Conservation (phyloP, 2,113 vertebrate genomes). For the Grus americana region DNA sequence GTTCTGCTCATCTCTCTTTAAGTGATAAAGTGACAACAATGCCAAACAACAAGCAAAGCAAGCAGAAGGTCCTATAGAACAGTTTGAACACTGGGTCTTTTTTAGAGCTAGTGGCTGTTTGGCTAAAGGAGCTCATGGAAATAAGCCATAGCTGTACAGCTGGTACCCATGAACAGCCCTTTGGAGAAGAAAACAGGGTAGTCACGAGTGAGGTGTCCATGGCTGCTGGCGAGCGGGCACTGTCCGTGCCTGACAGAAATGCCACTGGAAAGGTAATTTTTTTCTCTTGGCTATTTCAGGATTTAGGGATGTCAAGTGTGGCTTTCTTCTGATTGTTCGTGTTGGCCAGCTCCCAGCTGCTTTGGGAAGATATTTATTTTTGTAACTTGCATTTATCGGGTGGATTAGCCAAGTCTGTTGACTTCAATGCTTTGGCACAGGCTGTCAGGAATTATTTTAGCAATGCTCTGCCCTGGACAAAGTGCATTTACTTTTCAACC, state of each 20-base stretch:
- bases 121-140: background rate
- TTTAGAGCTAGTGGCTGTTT: background rate
- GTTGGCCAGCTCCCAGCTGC: constrained; percentile 41
- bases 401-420: constrained; percentile 69
- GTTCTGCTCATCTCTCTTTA: background rate
- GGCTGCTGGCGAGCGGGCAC: background rate
- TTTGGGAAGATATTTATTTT: constrained; percentile 71
- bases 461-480: constrained; percentile 57
- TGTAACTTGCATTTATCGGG: constrained; percentile 67
- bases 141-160: background rate
- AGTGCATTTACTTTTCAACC: constrained; percentile 72
- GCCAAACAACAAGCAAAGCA: background rate
- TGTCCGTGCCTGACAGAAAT: background rate
- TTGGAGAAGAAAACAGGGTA: background rate
- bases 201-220: background rate
- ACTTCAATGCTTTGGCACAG: constrained; percentile 73
- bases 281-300: background rate
- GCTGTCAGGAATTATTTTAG: constrained; percentile 71
- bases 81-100: background rate
- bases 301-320: background rate
- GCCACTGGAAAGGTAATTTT: background rate
- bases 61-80: background rate
- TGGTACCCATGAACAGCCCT: background rate
- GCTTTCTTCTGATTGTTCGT: background rate
- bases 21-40: background rate